Conservation (phyloP, 2,113 vertebrate genomes). For the Paramisgurnus dabryanus region DNA sequence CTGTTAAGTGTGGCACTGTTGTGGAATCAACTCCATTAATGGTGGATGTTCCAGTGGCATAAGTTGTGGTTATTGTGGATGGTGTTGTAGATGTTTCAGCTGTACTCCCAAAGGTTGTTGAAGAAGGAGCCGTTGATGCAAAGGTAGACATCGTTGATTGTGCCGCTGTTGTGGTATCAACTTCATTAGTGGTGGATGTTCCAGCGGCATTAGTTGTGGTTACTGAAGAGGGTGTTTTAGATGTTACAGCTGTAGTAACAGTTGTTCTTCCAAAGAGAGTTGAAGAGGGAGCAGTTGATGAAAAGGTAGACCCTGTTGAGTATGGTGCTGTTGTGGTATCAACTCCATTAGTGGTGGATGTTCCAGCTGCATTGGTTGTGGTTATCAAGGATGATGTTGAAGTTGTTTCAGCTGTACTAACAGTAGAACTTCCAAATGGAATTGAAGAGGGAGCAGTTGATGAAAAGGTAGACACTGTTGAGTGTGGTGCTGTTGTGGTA, state of each 20-base stretch:
- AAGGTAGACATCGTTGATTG: not conserved
- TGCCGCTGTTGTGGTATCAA: not conserved
- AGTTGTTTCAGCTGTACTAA: not conserved
- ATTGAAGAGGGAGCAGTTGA: not conserved
- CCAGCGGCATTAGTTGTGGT: not conserved
- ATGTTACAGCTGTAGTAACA: not conserved
- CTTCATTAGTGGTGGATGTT: too few relatives aligned
- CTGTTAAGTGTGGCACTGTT: not conserved
- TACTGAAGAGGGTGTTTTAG: not conserved
- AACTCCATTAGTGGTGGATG: not conserved
- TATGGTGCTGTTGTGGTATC: too few relatives aligned
- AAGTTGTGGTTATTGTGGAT: not conserved
- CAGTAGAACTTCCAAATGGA: not conserved
- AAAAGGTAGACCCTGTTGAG: not conserved
- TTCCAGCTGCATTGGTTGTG: not conserved
- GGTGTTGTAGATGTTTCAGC: too few relatives aligned
- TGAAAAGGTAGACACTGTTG: not conserved
- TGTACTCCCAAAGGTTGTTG: not conserved
- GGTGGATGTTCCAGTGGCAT: not conserved
- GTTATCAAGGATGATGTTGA: not conserved
- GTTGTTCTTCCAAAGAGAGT: not conserved
- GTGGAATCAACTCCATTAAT: not conserved
- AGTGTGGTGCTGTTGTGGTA: not conserved
- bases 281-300: not conserved
- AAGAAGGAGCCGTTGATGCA: not conserved